phyloP scores from a whole-genome alignment of 1,140 invertebrate species.

The Drosophila lacteicornis region DNA sequence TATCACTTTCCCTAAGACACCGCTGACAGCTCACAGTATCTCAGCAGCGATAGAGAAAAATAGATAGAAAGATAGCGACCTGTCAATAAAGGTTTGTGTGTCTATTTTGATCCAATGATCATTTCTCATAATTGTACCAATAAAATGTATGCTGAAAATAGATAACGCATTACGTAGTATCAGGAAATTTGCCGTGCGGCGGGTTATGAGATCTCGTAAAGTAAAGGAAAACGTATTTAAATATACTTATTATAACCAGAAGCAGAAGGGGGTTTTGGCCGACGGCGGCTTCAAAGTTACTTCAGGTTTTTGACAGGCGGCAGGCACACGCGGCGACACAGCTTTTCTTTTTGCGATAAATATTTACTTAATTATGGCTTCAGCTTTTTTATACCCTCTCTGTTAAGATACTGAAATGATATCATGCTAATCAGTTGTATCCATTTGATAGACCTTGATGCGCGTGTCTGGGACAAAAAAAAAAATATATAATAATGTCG shows the following conservation, averaged over 20 bases:
- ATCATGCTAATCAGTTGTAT: constrained; percentile 59
- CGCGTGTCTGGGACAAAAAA: constrained; percentile 30
- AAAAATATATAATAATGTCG: background rate
- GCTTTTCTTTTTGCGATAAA: constrained; percentile 50
- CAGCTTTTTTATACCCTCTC: constrained; percentile 1
- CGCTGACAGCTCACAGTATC: constrained; percentile 46
- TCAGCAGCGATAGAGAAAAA: constrained; percentile 19
- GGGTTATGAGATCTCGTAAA: constrained; percentile 30
- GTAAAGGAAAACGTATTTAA: constrained; percentile 31
- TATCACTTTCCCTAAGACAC: constrained; percentile 53
- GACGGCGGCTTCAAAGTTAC: constrained; percentile 44
- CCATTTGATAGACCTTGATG: constrained; percentile 59
- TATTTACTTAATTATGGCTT: constrained; percentile 41
- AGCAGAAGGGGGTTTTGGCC: constrained; percentile 3
- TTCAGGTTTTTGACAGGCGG: constrained; percentile 28
- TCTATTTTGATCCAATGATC: constrained; percentile 61
- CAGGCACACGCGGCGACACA: constrained; percentile 13
- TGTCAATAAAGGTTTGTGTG: constrained; percentile 60
- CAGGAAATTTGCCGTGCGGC: constrained; percentile 19
- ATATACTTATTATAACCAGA: constrained; percentile 20
- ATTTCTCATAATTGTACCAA: constrained; percentile 75
- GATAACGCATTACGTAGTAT: constrained; percentile 53
- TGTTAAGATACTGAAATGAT: constrained; percentile 36
- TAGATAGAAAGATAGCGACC: constrained; percentile 40
- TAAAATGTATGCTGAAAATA: constrained; percentile 66